Base-by-base conservation (phyloP, 2,797 vertebrate genomes). In the Valencia hispanica region DNA sequence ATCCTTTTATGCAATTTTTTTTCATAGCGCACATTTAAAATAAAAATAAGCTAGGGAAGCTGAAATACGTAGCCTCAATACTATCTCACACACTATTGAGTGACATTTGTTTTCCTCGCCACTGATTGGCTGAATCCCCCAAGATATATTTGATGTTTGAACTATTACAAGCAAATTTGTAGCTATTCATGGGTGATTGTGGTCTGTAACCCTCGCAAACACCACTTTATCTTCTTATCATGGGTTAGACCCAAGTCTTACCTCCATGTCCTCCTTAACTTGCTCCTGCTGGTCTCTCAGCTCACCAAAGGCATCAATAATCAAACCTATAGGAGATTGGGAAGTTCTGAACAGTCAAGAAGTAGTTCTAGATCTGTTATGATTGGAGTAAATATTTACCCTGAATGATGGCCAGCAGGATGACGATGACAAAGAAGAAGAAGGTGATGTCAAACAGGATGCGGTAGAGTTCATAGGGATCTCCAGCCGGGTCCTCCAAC, bases 351-450 rank as follows among this genome's bases (percentile, higher is more conserved):
- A 34, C 36, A 47, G 25, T n/a, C 17, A 30, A n/a, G 39, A 27
- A 18, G 43, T 8, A 15, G 30, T 68, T 27, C 41, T 63, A 22
- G 25, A 45, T 55, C 41, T 27, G 4, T 25, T 34, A 5, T 11
- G 32, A 43, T 27, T 1, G 39, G 65, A 43, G 39, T 17, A 3
- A 68, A 5, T 2, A 17, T 7, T 17, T 94, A 99, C 98, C 98
- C 96, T 99, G 98, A 93, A 99, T 99, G 93, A 99, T 99, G 91
- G 98, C 98, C 94, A 99, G 91, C 79, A 99, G 93, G 92, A 99
- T 99, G 94, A 99, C 98, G n/a, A 99, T 99, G 90, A 99, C 98
- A 1, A 99, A 99, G 95, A 99, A 99, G 96, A 99, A 99, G 94
- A 99, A 99, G n/a, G 98, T 99, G 90, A 99, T 99, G 94, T 99